phyloP scores from a whole-genome alignment of 2,888 invertebrate genomes.

The Bembecia ichneumoniformis region DNA sequence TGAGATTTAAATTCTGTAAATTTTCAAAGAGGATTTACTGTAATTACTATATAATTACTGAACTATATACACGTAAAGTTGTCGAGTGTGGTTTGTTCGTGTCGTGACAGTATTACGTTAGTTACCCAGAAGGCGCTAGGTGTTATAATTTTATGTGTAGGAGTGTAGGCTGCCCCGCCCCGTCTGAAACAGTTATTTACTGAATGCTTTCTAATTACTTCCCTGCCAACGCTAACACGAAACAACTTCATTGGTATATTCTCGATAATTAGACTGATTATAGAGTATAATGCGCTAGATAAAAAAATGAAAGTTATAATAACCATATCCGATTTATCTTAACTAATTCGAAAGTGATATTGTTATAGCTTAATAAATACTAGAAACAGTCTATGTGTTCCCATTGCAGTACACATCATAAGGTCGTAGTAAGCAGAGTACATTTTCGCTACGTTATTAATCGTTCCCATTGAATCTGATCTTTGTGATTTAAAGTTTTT shows the following conservation, averaged over 20 bases:
- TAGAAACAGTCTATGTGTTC: too few species aligned
- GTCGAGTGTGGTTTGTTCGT: conserved; percentile 15
- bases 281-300: too few species aligned
- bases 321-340: too few species aligned
- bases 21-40: not conserved
- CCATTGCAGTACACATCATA: too few species aligned
- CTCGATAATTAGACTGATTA: not conserved
- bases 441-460: too few species aligned
- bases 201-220: conserved; percentile 48
- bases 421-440: too few species aligned
- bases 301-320: too few species aligned
- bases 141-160: conserved; percentile 40
- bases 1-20: not conserved
- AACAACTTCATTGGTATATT: conserved; percentile 26
- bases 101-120: conserved; percentile 41
- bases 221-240: conserved; percentile 36
- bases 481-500: too few species aligned
- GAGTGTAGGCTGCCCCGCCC: conserved; percentile 43
- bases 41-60: not conserved
- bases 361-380: too few species aligned
- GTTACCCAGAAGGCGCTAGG: conserved; percentile 11
- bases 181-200: conserved; percentile 37
- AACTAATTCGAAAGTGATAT: too few species aligned
- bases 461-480: too few species aligned
- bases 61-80: not conserved